Evolutionary conservation across 1,140 invertebrate genomes (phyloP), one percentile per base, ranked within the genome.

Genomic region (Subanguina moxae): DNA sequence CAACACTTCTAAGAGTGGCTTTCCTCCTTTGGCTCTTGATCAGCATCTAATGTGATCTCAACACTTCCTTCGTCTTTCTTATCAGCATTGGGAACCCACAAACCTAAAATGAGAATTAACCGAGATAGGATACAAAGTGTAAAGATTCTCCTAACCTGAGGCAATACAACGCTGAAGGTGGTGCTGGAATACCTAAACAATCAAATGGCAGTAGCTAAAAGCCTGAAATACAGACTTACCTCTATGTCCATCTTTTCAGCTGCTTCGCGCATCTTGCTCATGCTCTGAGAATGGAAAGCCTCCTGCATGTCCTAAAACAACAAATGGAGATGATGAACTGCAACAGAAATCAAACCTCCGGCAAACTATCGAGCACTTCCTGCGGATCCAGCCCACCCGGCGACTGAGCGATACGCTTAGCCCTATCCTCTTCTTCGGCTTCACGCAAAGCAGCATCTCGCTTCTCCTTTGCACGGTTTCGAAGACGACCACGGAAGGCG

Each of bases 111-210:
- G 3, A 38, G 11, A 38, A 38, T 5, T 5, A 38, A 38, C 11
- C 3, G 32, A 5, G 3, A 3, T 38, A 5, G 32, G 32, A 38
- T 38, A 3, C 32, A 38, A 38, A 5, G 32, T 38, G n/a, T n/a
- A n/a, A n/a, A n/a, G n/a, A n/a, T n/a, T n/a, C n/a, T n/a, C n/a
- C 0, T 97, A 84, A 11, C 96, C 96, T 5, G 93, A 92, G 82
- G 94, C 93, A n/a, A 98, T 88, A 84, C 95, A 98, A 57, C 92
- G 87, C 83, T 96, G 93, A 89, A 99, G 94, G 82, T 96, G 92
- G 84, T 93, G 90, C 48, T 89, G 87, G 1, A 93, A 94, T 76
- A 52, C 48, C 48, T 52, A 15, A 52, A 52, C 3, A 52, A 38
- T 11, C 11, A 38, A 38, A 5, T 11, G 11, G 3, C 32, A 38